Evolutionary conservation across 2,113 vertebrate genomes (phyloP).

Genomic region (Fulica atra): DNA sequence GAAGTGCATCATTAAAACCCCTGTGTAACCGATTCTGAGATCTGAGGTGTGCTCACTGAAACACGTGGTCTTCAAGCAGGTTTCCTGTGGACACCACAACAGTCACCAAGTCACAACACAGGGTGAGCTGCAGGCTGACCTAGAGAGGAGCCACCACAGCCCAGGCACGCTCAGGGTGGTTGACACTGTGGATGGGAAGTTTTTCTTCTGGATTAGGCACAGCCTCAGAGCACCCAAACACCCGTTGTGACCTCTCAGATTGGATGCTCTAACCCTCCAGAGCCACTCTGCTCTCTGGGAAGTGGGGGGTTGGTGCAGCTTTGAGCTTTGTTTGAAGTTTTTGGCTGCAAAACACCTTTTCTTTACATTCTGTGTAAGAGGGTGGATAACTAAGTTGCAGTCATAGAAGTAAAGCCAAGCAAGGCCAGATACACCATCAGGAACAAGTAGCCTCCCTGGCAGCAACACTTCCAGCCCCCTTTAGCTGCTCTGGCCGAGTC

Average conservation of each 20-base stretch:
- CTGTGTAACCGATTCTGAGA: not conserved
- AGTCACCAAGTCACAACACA: not conserved
- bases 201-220: not conserved
- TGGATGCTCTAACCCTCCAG: not conserved
- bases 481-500: not conserved
- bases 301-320: not conserved
- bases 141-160: not conserved
- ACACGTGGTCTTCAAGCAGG: not conserved
- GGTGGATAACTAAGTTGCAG: not conserved
- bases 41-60: not conserved
- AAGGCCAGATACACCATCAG: not conserved
- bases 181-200: rapidly evolving
- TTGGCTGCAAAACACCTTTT: not conserved
- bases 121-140: rapidly evolving
- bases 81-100: not conserved
- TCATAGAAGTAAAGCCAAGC: not conserved
- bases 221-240: not conserved
- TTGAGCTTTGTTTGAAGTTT: not conserved
- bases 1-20: not conserved
- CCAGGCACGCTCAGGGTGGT: not conserved
- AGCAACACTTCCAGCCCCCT: not conserved
- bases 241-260: not conserved
- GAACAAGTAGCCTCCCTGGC: not conserved
- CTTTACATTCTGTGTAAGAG: not conserved
- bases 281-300: not conserved